Conservation (phyloP, 2,888 invertebrate species). For the Netelia melanura region DNA sequence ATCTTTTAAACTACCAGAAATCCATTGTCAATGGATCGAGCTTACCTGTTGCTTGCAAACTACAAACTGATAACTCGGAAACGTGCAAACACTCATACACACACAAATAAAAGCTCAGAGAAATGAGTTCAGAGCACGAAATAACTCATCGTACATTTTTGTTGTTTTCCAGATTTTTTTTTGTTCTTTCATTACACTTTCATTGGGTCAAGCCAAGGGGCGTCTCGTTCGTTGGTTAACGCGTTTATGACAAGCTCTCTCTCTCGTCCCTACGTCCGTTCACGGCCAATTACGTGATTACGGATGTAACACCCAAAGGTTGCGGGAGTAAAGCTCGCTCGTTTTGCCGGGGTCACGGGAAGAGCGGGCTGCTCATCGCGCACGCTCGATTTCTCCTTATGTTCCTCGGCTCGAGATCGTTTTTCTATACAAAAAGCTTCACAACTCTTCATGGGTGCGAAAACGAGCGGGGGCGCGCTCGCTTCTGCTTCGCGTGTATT, state of each 20-base stretch:
- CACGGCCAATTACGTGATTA: constrained; percentile 80
- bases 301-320: constrained; percentile 79
- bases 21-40: too few relatives aligned
- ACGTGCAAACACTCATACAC: too few relatives aligned
- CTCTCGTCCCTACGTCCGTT: constrained; percentile 71
- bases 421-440: constrained; percentile 44
- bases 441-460: constrained; percentile 44
- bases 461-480: constrained; percentile 53
- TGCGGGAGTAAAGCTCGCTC: constrained; percentile 17
- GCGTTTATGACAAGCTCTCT: constrained; percentile 76
- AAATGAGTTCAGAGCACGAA: neutral
- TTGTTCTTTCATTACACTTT: constrained; percentile 48
- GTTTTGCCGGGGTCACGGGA: constrained; percentile 57
- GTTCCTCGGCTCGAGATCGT: constrained; percentile 37
- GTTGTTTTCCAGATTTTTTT: neutral
- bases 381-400: constrained; percentile 49
- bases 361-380: constrained; percentile 55
- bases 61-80: too few relatives aligned
- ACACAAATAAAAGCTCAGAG: neutral
- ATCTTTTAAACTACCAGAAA: too few relatives aligned
- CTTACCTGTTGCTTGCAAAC: too few relatives aligned
- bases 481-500: neutral
- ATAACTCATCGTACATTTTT: constrained; percentile 10
- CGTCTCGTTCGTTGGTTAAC: constrained; percentile 72
- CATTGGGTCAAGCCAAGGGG: constrained; percentile 59